phyloP scores from a whole-genome alignment of 2,113 vertebrate genomes.

The Clinocottus analis region DNA sequence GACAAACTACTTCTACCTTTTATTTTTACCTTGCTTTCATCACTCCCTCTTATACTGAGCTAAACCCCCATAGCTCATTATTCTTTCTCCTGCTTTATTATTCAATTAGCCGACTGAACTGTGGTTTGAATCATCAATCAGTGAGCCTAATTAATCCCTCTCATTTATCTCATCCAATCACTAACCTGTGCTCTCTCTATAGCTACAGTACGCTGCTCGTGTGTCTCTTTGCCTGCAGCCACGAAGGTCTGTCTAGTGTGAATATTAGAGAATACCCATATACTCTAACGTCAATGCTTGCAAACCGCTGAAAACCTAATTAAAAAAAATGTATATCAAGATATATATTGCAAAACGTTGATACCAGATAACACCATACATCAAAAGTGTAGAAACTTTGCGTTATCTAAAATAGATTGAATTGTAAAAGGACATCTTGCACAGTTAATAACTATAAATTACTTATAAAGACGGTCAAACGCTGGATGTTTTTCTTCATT shows the following conservation, averaged over 20 bases:
- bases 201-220: neutral
- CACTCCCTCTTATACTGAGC: neutral
- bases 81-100: slow-evolving; percentile 37
- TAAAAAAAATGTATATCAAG: no score
- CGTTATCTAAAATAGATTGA: neutral
- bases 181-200: slow-evolving; percentile 20
- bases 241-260: neutral
- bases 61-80: slow-evolving; percentile 19
- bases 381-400: neutral
- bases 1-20: neutral
- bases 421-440: neutral
- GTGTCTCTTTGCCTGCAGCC: neutral
- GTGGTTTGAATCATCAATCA: slow-evolving; percentile 38
- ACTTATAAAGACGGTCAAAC: neutral
- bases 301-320: no score
- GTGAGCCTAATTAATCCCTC: slow-evolving; percentile 36
- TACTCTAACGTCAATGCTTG: neutral
- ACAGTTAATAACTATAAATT: neutral
- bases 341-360: neutral
- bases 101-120: slow-evolving; percentile 37
- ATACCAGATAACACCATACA: neutral
- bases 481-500: neutral
- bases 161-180: slow-evolving; percentile 30
- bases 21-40: neutral
- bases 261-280: neutral